Evolutionary conservation across 2,888 invertebrate species (phyloP).

Genomic region (Cheilosia vernalis): DNA sequence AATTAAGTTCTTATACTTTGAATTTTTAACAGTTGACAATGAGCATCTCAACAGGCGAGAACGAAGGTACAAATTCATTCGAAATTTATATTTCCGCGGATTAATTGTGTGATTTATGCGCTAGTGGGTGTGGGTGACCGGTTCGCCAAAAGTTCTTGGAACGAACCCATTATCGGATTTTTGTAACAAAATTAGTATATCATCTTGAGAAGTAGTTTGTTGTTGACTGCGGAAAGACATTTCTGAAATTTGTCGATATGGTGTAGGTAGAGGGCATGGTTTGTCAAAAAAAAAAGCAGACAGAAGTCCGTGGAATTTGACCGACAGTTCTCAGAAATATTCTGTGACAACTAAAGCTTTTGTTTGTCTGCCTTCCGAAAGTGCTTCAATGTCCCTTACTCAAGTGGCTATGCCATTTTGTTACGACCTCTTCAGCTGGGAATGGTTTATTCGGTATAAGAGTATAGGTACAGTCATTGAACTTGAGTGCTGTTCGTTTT

Average conservation of each 20-base stretch:
- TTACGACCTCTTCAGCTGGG: no score
- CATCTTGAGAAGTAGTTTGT: constrained; percentile 10
- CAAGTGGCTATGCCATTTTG: no score
- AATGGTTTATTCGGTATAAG: no score
- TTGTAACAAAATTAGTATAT: constrained; percentile 19
- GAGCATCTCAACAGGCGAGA: constrained; percentile 25
- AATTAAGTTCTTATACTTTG: constrained; percentile 71
- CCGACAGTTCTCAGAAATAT: no score
- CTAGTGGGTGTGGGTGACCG: constrained; percentile 62
- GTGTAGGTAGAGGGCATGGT: no score
- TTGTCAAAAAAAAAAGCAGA: no score
- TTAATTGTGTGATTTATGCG: constrained; percentile 68
- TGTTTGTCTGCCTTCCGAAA: no score
- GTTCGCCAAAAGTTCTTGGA: constrained; percentile 33
- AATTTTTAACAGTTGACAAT: constrained; percentile 64
- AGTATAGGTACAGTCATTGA: no score
- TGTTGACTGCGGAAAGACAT: constrained; percentile 9
- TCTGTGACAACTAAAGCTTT: no score
- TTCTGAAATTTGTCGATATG: background rate
- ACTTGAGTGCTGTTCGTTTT: no score
- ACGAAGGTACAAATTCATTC: constrained; percentile 56
- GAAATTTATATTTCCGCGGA: constrained; percentile 51
- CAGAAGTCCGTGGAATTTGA: no score
- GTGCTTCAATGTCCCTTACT: no score
- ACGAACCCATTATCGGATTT: background rate